phyloP scores from a whole-genome alignment of 1,140 invertebrate species.

The Hylaeus volcanicus region DNA sequence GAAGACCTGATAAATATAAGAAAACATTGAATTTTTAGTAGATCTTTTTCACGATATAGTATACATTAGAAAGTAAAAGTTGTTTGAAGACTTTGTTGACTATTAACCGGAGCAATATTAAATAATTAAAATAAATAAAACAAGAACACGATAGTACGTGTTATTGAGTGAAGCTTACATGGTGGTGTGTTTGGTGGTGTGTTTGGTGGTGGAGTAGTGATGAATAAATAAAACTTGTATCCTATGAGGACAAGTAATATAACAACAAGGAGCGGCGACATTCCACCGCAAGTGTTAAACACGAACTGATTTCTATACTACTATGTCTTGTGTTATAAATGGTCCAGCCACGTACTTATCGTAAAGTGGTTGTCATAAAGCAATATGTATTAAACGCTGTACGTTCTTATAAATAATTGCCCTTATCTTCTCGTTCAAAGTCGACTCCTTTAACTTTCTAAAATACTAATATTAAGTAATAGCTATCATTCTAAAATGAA shows the following conservation, averaged over 20 bases:
- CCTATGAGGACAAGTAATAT: slow-evolving; percentile 27
- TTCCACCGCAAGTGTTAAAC: background rate
- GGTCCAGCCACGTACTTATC: background rate
- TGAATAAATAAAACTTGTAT: slow-evolving; percentile 55
- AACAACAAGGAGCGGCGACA: slow-evolving; percentile 46
- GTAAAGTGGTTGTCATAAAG: background rate
- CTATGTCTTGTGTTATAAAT: too few species aligned
- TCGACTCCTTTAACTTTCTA: background rate
- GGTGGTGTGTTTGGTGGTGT: slow-evolving; percentile 65
- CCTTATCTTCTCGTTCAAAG: background rate
- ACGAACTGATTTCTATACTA: background rate
- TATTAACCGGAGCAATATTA: background rate
- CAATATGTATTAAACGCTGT: background rate
- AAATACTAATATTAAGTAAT: background rate
- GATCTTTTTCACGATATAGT: too few species aligned
- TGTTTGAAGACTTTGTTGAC: background rate
- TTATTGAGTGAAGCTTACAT: slow-evolving; percentile 46
- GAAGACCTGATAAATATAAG: slow-evolving; percentile 53
- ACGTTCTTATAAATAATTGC: too few species aligned
- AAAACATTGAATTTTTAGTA: slow-evolving; percentile 20
- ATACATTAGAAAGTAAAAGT: background rate
- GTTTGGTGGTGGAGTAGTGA: slow-evolving; percentile 47
- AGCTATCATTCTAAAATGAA: too few species aligned
- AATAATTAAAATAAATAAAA: background rate
- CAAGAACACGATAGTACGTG: background rate